Evolutionary conservation across 1,140 invertebrate species (phyloP), one percentile per base, ranked within the genome.

Genomic region (Drosophila littoralis): DNA sequence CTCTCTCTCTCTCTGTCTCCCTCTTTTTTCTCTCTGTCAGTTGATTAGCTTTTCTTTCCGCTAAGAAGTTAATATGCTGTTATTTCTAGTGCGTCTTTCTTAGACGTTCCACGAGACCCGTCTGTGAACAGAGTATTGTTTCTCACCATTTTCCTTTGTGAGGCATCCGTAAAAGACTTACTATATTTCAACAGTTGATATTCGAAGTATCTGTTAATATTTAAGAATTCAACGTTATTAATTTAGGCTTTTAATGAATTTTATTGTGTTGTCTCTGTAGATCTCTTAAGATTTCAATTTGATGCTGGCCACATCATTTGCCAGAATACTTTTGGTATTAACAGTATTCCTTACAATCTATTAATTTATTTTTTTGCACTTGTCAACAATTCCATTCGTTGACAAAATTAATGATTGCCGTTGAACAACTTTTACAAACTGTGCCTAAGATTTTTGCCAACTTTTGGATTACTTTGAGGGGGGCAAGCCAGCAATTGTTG

Each of bases 381-480:
- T 58, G 60, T 75, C 67, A 73, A 68, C 63, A 78, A 51, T 60
- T 77, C 38, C 59, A 64, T 69, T 74, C 36, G 43, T 58, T 50
- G 60, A 75, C 38, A 69, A 75, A 73, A 86, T 86, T 85, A 85
- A 85, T 85, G 82, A 86, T 82, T 71, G 68, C 54, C 32, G 75
- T 66, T 71, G 7, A 28, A 63, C 75, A 79, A 82, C 33, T 85
- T 61, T 72, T 67, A 13, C 40, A 66, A 57, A 57, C 35, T 61
- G 55, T 46, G 71, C 64, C 74, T 46, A 64, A 64, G 77, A 81
- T 64, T 74, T 77, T 63, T n/a, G 8, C 33, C 32, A 85, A 77
- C 61, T 68, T 81, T 75, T 66, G 69, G 69, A 72, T 68, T 74
- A 83, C 59, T 63, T 70, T 63, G 17, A 72, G 73, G 58, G 36